Evolutionary conservation across 2,888 invertebrate genomes (phyloP).

Genomic region (Stenchaetothrips biformis): DNA sequence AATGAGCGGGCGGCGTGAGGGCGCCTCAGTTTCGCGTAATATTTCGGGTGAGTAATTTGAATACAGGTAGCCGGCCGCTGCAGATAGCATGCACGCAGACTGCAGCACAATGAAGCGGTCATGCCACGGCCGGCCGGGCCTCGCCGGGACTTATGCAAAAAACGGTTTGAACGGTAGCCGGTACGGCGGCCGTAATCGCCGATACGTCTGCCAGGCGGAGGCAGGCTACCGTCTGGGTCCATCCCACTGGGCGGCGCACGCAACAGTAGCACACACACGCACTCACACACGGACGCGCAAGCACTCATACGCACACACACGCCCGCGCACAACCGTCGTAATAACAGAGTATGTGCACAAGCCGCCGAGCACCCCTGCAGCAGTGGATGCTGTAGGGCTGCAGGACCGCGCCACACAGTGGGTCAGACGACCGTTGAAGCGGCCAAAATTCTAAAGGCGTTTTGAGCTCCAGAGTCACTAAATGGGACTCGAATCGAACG

Average conservation of each 20-base stretch:
- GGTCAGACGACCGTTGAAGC: too few species aligned
- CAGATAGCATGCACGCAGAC: neutral
- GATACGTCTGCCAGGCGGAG: neutral
- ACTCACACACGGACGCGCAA: neutral
- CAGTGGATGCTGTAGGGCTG: neutral
- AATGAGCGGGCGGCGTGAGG: too few species aligned
- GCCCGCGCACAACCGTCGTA: neutral
- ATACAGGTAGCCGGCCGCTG: neutral
- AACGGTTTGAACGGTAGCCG: slow-evolving; percentile 22
- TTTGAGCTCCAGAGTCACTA: too few species aligned
- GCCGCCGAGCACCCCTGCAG: neutral
- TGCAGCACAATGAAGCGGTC: neutral
- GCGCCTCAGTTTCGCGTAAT: too few species aligned
- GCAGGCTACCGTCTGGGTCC: neutral
- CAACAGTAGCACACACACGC: slow-evolving; percentile 22
- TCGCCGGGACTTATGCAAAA: neutral
- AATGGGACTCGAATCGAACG: too few species aligned
- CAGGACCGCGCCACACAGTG: neutral
- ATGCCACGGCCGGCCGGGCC: neutral
- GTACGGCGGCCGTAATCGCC: neutral
- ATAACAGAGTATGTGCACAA: slow-evolving; percentile 17
- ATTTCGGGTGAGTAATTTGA: too few species aligned
- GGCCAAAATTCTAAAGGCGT: too few species aligned
- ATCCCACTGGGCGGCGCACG: neutral
- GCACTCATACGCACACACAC: neutral